Conservation (phyloP, 2,113 vertebrate genomes). For the Halichoerus grypus region DNA sequence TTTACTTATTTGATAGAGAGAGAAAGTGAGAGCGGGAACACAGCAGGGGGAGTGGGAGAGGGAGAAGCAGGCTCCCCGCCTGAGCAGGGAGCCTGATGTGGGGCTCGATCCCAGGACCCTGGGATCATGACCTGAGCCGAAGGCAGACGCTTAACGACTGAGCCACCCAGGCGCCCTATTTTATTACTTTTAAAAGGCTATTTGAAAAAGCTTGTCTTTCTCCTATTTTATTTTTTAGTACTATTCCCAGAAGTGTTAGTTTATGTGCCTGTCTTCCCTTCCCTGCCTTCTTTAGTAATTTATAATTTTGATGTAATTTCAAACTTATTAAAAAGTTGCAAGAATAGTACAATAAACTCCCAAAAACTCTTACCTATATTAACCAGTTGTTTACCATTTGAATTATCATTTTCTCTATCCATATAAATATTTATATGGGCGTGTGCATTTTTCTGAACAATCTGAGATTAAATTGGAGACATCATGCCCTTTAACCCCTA, state of each 20-base stretch:
- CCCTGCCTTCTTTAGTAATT: background rate
- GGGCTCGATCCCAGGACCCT: too few species aligned
- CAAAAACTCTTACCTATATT: background rate
- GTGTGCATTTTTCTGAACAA: constrained; percentile 10
- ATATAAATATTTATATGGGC: background rate
- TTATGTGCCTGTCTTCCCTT: background rate
- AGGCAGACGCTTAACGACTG: too few species aligned
- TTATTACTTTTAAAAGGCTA: background rate
- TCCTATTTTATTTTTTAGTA: background rate
- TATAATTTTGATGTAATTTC: constrained; percentile 38
- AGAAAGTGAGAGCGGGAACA: too few species aligned
- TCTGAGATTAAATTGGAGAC: background rate
- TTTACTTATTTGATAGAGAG: too few species aligned
- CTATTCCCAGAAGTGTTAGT: background rate
- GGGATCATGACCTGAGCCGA: too few species aligned
- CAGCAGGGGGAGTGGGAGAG: too few species aligned
- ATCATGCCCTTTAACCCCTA: background rate
- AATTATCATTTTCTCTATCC: background rate
- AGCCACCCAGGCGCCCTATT: too few species aligned
- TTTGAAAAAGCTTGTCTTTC: constrained; percentile 37
- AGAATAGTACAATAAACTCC: background rate
- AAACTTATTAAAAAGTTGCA: background rate
- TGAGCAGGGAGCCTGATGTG: too few species aligned
- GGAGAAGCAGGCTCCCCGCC: too few species aligned
- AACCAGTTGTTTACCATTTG: background rate